phyloP scores from a whole-genome alignment of 2,797 vertebrate species.

The Rhynchonycteris naso region DNA sequence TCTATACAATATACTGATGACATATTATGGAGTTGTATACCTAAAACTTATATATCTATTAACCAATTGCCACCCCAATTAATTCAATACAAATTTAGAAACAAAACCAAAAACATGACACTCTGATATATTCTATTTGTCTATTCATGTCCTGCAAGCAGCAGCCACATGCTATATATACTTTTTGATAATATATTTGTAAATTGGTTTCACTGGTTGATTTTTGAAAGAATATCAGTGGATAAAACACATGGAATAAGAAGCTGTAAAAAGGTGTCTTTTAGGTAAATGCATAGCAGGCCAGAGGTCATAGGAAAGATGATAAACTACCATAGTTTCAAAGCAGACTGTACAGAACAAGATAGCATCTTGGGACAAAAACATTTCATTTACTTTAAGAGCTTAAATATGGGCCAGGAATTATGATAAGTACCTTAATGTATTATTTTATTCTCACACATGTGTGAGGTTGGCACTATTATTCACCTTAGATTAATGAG shows the following conservation, averaged over 20 bases:
- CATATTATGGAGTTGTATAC: no score
- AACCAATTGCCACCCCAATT: no score
- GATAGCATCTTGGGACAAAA: conserved; percentile 24
- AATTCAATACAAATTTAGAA: no score
- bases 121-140: conserved; percentile 67
- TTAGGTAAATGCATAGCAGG: background rate
- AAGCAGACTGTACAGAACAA: background rate
- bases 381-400: background rate
- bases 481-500: background rate
- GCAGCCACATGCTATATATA: conserved; percentile 13
- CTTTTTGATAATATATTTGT: conserved; percentile 47
- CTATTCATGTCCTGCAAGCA: conserved; percentile 69
- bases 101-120: conserved; percentile 44
- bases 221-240: conserved; percentile 54
- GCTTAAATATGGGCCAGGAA: background rate
- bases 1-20: no score
- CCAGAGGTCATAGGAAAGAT: background rate
- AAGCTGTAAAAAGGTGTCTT: background rate
- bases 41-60: no score
- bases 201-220: conserved; percentile 42
- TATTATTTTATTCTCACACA: conserved; percentile 9
- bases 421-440: background rate
- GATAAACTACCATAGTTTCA: background rate
- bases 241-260: conserved; percentile 47
- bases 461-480: background rate